Conservation (phyloP, 2,113 vertebrate genomes). For the Corythornis madagascariensis region DNA sequence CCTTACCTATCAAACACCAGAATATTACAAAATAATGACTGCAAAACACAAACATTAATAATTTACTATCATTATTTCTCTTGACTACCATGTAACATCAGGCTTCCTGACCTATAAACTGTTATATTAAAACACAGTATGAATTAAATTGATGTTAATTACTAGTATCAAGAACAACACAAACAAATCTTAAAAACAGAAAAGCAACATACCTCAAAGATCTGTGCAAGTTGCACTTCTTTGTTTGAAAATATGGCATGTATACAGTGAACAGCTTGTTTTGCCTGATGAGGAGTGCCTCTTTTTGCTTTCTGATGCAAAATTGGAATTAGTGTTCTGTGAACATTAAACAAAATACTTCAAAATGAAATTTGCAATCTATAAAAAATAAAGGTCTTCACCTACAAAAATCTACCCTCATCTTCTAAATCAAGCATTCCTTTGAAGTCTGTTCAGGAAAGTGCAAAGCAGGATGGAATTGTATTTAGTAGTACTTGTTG, state of each 20-base stretch:
- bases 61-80: background rate
- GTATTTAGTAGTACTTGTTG: background rate
- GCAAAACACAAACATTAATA: background rate
- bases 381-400: background rate
- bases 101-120: background rate
- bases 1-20: background rate
- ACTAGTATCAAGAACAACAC: background rate
- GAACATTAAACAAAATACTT: conserved; percentile 54
- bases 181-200: background rate
- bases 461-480: background rate
- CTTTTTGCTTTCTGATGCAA: conserved; percentile 99
- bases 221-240: conserved; percentile 98
- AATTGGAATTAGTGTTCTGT: conserved; percentile 95
- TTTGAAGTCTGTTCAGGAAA: background rate
- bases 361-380: conserved; percentile 16
- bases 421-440: background rate
- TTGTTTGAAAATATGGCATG: conserved; percentile 99
- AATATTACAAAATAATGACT: background rate
- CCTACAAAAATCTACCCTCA: background rate
- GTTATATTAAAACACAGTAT: background rate
- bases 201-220: conserved; percentile 89
- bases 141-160: background rate
- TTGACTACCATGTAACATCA: background rate
- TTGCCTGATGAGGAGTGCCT: conserved; percentile 98
- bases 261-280: conserved; percentile 98